Conservation (phyloP, 1,140 invertebrate genomes). For the Microplitis demolitor region DNA sequence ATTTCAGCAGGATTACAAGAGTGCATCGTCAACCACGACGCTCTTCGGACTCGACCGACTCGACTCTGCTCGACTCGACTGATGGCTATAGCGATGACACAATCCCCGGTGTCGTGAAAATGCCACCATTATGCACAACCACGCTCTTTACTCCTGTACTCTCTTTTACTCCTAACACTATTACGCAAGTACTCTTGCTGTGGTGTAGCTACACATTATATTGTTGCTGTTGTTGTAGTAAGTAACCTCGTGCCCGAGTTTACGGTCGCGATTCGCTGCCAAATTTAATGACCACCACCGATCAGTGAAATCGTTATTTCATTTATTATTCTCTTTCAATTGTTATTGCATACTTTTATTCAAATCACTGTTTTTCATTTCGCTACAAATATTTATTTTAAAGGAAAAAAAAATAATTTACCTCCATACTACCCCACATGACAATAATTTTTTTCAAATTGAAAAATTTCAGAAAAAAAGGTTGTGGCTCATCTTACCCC, state of each 20-base stretch:
- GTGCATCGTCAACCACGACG: conserved; percentile 42
- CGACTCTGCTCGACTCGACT: not conserved
- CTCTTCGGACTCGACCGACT: conserved; percentile 15
- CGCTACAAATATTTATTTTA: no score
- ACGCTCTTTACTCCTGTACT: conserved; percentile 13
- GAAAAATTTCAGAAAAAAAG: no score
- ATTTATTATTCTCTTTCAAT: not conserved
- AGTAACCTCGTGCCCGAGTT: conserved; percentile 25
- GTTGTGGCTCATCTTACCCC: no score
- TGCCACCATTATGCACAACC: conserved; percentile 47
- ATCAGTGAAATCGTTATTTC: conserved; percentile 12
- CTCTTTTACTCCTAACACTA: not conserved
- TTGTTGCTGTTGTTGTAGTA: no score
- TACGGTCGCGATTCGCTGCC: conserved; percentile 22
- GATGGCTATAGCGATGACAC: conserved; percentile 42
- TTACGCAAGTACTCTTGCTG: conserved; percentile 12
- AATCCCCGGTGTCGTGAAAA: conserved; percentile 46
- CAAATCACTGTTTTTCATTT: no score
- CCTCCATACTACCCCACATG: no score
- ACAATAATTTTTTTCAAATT: no score
- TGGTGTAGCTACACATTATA: conserved; percentile 7
- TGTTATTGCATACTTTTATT: not conserved
- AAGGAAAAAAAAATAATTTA: no score
- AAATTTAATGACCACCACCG: conserved; percentile 22
- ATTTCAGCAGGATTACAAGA: conserved; percentile 29